These are phyloP conservation scores for Urosaurus nigricauda DNA, from an alignment of 2,797 vertebrate species.

Conservation along the genomic window DNA sequence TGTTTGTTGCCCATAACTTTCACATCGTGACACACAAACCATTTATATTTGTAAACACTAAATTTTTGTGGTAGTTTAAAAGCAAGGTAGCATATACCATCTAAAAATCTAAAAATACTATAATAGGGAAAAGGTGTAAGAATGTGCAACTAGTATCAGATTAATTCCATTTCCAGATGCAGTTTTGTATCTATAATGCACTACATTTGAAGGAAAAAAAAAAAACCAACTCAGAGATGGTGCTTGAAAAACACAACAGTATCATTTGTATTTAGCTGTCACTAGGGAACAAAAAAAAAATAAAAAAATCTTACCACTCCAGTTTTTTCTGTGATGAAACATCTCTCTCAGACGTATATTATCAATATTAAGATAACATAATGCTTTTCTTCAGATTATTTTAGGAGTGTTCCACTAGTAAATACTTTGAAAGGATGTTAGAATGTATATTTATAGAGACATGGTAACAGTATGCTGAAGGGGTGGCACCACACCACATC, in stretches of 20 bases:
- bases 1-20: neutral
- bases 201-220: slow-evolving; percentile 9
- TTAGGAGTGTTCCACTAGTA: neutral
- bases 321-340: neutral
- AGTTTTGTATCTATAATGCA: slow-evolving; percentile 14
- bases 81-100: slow-evolving; percentile 34
- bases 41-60: slow-evolving; percentile 48
- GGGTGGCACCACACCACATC: neutral
- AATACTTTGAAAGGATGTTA: neutral
- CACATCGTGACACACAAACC: slow-evolving; percentile 24
- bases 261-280: neutral
- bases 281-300: neutral
- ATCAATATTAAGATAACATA: neutral
- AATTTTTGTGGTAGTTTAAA: slow-evolving; percentile 26
- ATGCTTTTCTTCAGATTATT: neutral
- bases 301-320: neutral
- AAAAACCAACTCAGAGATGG: neutral
- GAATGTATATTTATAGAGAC: neutral
- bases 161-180: slow-evolving; percentile 28
- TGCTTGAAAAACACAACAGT: slow-evolving; percentile 10
- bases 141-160: slow-evolving; percentile 34
- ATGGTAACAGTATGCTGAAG: neutral
- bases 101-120: slow-evolving; percentile 35
- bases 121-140: slow-evolving; percentile 29
- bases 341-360: neutral